phyloP scores from a whole-genome alignment of 2,113 vertebrate genomes.

The Marcusenius ussheri region DNA sequence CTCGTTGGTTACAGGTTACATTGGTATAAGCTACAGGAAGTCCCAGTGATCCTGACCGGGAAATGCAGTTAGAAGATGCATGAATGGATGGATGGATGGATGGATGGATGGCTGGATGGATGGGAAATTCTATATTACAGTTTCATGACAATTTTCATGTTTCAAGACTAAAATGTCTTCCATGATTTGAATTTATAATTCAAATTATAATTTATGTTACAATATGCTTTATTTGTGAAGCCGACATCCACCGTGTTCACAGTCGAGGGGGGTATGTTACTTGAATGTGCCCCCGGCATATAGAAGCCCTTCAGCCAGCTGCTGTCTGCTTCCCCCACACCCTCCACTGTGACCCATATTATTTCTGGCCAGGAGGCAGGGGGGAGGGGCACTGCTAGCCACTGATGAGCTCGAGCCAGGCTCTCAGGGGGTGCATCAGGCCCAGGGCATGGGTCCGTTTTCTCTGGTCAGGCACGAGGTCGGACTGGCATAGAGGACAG shows the following conservation, averaged over 20 bases:
- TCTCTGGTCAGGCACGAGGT: background rate
- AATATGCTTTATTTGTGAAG: background rate
- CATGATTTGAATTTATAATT: too few relatives aligned
- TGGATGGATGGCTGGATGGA: background rate
- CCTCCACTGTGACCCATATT: conserved; percentile 4
- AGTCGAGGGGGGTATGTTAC: background rate
- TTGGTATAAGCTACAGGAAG: background rate
- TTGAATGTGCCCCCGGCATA: background rate
- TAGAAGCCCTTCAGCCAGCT: background rate
- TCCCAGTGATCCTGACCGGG: background rate
- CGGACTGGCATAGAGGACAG: conserved; percentile 3
- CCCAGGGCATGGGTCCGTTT: conserved; percentile 42
- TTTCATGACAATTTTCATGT: background rate
- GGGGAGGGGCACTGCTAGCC: background rate
- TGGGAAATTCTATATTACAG: background rate
- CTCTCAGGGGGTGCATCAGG: background rate
- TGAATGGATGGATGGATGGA: background rate
- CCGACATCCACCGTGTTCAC: background rate
- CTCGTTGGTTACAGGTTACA: background rate
- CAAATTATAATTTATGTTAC: background rate
- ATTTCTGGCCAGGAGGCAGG: background rate
- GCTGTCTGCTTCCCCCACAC: background rate
- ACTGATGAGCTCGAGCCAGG: background rate
- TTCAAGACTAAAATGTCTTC: background rate
- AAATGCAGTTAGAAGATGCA: background rate